Percentiles rank a stretch among this genome's conserved stretches.
phyloP scores from a whole-genome alignment of 2,797 vertebrate genomes.

The Scolopax bukidnonensis region DNA sequence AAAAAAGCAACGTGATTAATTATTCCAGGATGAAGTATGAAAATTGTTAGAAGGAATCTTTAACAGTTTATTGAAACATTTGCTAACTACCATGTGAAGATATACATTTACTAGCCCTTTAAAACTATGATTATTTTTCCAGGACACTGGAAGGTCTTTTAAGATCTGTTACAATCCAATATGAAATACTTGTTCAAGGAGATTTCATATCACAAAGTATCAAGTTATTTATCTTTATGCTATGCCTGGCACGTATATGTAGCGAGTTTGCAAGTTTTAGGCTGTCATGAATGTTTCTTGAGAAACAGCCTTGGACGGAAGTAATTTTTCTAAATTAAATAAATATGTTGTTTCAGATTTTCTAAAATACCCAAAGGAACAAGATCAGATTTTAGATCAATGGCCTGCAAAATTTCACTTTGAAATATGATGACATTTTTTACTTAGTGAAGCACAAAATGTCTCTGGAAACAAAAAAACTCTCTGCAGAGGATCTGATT shows the following conservation, averaged over 20 bases:
- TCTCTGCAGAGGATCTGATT: background rate
- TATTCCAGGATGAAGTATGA: background rate
- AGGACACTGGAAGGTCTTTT: background rate
- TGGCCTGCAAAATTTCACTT: conserved; percentile 55
- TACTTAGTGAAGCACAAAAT: background rate
- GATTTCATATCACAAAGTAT: conserved; percentile 10
- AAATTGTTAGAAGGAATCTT: background rate
- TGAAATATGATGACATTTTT: conserved; percentile 26
- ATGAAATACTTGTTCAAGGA: background rate
- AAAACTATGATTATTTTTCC: conserved; percentile 38
- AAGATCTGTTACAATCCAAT: background rate
- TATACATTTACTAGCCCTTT: conserved; percentile 8
- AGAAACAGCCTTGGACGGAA: conserved; percentile 27
- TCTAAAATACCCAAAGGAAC: conserved; percentile 33
- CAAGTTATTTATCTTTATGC: conserved; percentile 1
- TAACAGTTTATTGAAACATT: background rate
- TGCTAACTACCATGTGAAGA: background rate
- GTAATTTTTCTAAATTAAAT: conserved; percentile 60
- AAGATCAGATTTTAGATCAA: conserved; percentile 44
- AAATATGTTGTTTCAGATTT: conserved; percentile 49
- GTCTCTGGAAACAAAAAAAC: background rate
- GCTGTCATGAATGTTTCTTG: background rate
- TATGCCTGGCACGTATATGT: background rate
- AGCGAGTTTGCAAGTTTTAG: background rate
- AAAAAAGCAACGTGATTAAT: background rate